phyloP scores from a whole-genome alignment of 2,113 vertebrate genomes.

The Corythornis cristatus region DNA sequence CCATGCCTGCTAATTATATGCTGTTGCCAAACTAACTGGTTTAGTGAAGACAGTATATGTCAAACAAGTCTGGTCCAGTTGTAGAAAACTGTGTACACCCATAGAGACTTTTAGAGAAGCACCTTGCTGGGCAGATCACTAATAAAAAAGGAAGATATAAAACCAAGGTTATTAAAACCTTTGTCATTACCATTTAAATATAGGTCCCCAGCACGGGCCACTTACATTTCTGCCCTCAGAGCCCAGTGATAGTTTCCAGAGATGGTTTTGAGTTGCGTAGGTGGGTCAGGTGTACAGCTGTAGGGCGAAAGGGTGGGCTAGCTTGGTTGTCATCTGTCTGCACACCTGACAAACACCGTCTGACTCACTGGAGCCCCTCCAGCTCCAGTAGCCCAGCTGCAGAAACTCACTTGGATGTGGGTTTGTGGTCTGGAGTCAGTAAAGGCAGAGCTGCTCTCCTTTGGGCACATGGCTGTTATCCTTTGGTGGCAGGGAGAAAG shows the following conservation, averaged over 20 bases:
- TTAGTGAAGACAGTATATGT: conserved; percentile 43
- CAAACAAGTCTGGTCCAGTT: conserved; percentile 61
- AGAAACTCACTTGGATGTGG: neutral
- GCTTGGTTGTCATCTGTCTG: neutral
- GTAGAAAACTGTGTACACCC: conserved; percentile 65
- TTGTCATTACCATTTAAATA: conserved; percentile 28
- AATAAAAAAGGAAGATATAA: conserved; percentile 54
- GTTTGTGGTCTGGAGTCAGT: neutral
- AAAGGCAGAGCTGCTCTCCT: neutral
- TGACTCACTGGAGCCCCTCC: neutral
- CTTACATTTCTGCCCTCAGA: neutral
- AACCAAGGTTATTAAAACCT: conserved; percentile 47
- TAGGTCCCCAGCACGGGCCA: neutral
- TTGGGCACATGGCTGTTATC: neutral
- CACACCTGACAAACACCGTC: neutral
- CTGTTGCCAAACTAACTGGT: conserved; percentile 61
- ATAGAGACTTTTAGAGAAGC: conserved; percentile 40
- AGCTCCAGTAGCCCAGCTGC: neutral
- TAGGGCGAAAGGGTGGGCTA: neutral
- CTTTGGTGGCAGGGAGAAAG: neutral
- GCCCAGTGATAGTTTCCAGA: neutral
- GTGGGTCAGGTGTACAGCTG: neutral
- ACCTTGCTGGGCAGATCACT: conserved; percentile 43
- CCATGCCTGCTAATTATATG: neutral
- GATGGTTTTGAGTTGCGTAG: neutral